Evolutionary conservation across 2,888 invertebrate species (phyloP).

Genomic region (Scaeva pyrastri): DNA sequence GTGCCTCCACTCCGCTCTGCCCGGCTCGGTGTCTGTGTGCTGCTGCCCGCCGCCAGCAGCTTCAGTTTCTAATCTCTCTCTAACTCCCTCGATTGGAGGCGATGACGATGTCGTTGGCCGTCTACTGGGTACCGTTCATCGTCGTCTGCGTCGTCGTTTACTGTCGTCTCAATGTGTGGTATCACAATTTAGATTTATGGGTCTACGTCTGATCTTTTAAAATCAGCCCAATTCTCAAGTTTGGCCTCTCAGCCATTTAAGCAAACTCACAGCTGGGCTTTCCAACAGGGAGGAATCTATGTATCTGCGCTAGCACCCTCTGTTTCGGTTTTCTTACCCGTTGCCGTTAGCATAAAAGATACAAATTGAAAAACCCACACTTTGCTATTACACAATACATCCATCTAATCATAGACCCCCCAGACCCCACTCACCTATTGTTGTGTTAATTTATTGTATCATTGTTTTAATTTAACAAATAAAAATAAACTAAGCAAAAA

Average conservation of each 20-base stretch:
- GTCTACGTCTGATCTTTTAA: slow-evolving; percentile 64
- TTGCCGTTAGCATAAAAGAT: background rate
- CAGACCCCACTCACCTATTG: slow-evolving; percentile 43
- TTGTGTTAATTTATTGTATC: slow-evolving; percentile 69
- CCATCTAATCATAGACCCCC: background rate
- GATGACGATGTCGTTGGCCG: slow-evolving; percentile 17
- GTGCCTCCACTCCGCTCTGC: too few relatives aligned
- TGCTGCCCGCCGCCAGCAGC: slow-evolving; percentile 12
- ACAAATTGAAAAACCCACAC: slow-evolving; percentile 48
- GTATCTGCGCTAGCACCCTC: background rate
- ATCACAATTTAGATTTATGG: slow-evolving; percentile 74
- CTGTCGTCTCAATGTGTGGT: slow-evolving; percentile 51
- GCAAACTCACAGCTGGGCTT: slow-evolving; percentile 36
- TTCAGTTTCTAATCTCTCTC: slow-evolving; percentile 28
- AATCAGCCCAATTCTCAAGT: slow-evolving; percentile 58
- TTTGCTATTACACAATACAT: slow-evolving; percentile 51
- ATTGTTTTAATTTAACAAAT: slow-evolving; percentile 71
- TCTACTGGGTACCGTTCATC: too few relatives aligned
- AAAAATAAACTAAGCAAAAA: slow-evolving; percentile 13
- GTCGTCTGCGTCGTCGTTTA: too few relatives aligned
- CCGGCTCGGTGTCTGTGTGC: background rate
- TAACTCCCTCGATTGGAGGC: slow-evolving; percentile 8
- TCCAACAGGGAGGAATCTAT: background rate
- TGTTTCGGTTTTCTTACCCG: background rate
- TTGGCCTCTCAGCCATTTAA: slow-evolving; percentile 35